Conservation (phyloP, 2,888 invertebrate genomes). For the Esperia sulphurella region DNA sequence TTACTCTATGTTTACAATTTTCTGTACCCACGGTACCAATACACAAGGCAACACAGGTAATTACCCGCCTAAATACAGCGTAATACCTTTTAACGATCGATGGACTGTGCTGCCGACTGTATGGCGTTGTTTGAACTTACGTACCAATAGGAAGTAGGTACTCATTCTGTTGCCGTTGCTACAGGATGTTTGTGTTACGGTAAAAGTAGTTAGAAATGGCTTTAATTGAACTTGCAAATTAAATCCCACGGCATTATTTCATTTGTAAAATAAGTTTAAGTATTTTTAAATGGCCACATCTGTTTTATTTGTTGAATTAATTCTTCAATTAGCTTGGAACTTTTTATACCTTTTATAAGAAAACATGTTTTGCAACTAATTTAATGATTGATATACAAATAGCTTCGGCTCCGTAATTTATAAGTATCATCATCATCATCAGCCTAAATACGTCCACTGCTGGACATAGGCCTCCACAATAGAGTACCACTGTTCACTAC, state of each 20-base stretch:
- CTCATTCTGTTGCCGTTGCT: constrained; percentile 8
- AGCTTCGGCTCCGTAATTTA: too few relatives aligned
- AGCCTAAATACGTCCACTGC: too few relatives aligned
- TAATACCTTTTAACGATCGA: background rate
- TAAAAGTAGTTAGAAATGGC: background rate
- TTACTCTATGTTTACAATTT: constrained; percentile 27
- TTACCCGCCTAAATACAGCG: background rate
- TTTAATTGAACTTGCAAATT: background rate
- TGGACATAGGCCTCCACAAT: too few relatives aligned
- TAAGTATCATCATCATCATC: too few relatives aligned
- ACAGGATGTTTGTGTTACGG: constrained; percentile 20
- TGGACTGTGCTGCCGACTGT: background rate
- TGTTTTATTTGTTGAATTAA: too few relatives aligned
- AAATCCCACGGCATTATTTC: background rate
- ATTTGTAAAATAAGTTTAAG: too few relatives aligned
- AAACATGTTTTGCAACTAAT: too few relatives aligned
- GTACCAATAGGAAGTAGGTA: constrained; percentile 3
- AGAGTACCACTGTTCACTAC: too few relatives aligned
- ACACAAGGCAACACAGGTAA: constrained; percentile 13
- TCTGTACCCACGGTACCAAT: constrained; percentile 28
- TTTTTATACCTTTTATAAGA: too few relatives aligned
- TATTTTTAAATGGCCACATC: too few relatives aligned
- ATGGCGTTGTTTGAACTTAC: constrained; percentile 1
- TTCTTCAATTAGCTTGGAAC: too few relatives aligned
- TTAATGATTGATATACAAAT: too few relatives aligned